A percentile compares a stretch with the other conserved stretches of the same genome.
These are phyloP conservation scores for Artibeus lituratus DNA, from an alignment of 2,797 vertebrate genomes.

Conservation along the genomic window DNA sequence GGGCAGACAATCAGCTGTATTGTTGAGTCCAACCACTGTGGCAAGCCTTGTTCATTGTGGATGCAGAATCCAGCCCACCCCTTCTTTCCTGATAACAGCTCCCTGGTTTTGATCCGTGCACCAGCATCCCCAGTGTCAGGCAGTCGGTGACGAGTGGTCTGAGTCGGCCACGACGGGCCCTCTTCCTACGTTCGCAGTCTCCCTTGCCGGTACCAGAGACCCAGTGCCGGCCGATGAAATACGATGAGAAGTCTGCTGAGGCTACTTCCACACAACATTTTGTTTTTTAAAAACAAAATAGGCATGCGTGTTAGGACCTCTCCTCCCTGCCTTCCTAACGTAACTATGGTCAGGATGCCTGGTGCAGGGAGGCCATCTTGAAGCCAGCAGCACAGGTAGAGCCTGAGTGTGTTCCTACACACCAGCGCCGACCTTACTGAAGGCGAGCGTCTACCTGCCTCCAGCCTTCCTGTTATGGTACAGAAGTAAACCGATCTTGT, in stretches of 20 bases:
- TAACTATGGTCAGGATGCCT: neutral
- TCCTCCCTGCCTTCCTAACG: neutral
- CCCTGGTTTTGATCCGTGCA: constrained; percentile 5
- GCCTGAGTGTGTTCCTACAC: neutral
- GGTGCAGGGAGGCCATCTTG: neutral
- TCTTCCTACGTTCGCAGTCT: neutral
- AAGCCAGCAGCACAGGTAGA: neutral
- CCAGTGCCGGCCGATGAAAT: neutral
- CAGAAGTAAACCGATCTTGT: neutral
- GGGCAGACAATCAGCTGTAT: neutral
- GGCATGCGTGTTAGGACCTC: neutral
- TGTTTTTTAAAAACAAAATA: neutral
- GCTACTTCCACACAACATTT: neutral
- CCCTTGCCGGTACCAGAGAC: neutral
- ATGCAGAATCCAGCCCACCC: neutral
- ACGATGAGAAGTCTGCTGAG: neutral
- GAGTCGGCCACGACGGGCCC: neutral
- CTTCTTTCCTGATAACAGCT: neutral
- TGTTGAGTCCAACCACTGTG: neutral
- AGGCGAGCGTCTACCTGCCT: neutral
- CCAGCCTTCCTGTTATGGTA: neutral
- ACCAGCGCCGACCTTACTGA: neutral
- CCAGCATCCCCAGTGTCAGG: neutral
- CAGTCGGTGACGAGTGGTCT: neutral
- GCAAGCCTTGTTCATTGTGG: neutral